phyloP scores from a whole-genome alignment of 2,113 vertebrate species.

The Misgurnus anguillicaudatus region DNA sequence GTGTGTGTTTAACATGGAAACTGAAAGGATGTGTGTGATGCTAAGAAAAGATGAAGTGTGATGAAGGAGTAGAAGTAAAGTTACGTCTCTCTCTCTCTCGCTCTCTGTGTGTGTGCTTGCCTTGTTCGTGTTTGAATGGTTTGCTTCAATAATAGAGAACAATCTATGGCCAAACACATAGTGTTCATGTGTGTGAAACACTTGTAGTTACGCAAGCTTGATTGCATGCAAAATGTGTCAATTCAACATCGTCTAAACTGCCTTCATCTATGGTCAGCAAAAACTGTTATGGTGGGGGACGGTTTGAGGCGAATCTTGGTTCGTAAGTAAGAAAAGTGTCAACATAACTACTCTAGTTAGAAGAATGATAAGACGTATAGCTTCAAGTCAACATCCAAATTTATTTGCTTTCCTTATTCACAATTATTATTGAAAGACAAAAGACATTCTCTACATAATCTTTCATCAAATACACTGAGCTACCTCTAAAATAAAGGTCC shows the following conservation, averaged over 20 bases:
- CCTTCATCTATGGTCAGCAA: not conserved
- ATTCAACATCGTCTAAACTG: not conserved
- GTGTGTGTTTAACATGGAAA: not conserved
- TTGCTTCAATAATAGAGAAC: not conserved
- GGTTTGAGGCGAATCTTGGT: too few relatives aligned
- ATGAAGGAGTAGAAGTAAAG: not conserved
- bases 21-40: conserved; percentile 29
- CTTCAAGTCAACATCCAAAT: too few relatives aligned
- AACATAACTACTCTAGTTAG: too few relatives aligned
- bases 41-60: not conserved
- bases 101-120: not conserved
- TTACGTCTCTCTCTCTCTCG: not conserved
- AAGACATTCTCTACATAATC: too few relatives aligned
- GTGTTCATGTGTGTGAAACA: not conserved
- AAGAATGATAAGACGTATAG: too few relatives aligned
- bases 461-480: too few relatives aligned
- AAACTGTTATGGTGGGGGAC: not conserved
- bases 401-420: too few relatives aligned
- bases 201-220: not conserved
- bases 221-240: not conserved
- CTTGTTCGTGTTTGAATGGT: not conserved
- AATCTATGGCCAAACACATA: not conserved
- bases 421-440: too few relatives aligned
- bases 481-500: too few relatives aligned
- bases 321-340: too few relatives aligned